Evolutionary conservation across 2,888 invertebrate genomes (phyloP), one percentile per base, ranked within the genome.

Genomic region (Melangyna quadrimaculata): DNA sequence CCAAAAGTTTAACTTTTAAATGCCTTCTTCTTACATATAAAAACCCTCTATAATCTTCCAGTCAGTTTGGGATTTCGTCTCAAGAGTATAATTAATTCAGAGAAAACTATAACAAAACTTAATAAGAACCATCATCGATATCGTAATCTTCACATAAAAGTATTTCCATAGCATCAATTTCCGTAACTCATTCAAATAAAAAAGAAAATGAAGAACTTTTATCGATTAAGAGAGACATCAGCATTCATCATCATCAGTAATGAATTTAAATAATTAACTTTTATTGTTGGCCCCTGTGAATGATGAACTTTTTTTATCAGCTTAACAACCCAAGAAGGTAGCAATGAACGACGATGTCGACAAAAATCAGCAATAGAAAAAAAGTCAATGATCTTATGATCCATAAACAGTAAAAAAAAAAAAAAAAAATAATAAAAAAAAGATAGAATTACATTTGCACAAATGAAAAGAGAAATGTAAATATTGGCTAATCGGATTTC

Each of bases 401-500:
- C n/a, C 29, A 40, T 63, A 22, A 22, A 73, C 32, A 74, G 59
- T 63, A 29, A 61, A 57, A 32, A 45, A 57, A 55, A 5, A 43
- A 35, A 70, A 45, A 32, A 81, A 22, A 70, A 69, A 81, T 86
- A 78, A n/a, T 2, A 43, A 35, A 70, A 45, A 32, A 81, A 22
- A 70, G 72, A 81, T 86, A 78, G 81, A 86, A 70, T 86, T 81
- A 78, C 80, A 80, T 73, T 59, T 32, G 43, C 63, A 40, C 19
- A 45, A 35, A 73, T 29, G 29, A 45, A 43, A 67, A 45, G 55
- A 69, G 61, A 80, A 81, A 57, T 59, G 81, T 86, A 81, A 86
- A 86, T 73, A 86, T 69, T 78, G 55, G 43, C 80, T 86, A 86
- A 86, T 77, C 86, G 77, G 86, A 80, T 86, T 86, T n/a, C 55